A percentile compares a stretch with the other conserved stretches of the same genome.
These are phyloP conservation scores for Monoplex corrugatus DNA, from an alignment of 2,888 invertebrate species.

Conservation along the genomic window DNA sequence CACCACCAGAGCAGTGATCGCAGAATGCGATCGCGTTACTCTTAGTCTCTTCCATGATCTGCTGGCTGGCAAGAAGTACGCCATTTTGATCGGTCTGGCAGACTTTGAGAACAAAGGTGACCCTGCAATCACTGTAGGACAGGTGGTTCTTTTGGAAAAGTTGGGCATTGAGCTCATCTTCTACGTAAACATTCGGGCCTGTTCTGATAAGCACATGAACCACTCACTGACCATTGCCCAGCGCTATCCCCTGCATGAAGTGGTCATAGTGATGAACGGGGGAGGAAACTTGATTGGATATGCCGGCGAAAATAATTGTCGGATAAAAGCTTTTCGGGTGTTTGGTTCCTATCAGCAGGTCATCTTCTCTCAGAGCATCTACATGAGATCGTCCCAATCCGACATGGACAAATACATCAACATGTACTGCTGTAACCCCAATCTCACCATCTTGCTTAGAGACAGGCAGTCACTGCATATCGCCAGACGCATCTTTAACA, in stretches of 20 bases:
- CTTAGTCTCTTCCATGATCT: slow-evolving; percentile 50
- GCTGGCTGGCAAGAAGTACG: slow-evolving; percentile 53
- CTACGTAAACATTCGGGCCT: slow-evolving; percentile 44
- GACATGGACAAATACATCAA: not conserved
- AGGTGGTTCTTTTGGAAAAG: slow-evolving; percentile 48
- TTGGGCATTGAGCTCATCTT: slow-evolving; percentile 48
- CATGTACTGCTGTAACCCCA: slow-evolving; percentile 43
- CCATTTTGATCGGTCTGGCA: slow-evolving; percentile 56
- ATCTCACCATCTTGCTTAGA: slow-evolving; percentile 53
- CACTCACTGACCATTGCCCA: slow-evolving; percentile 9
- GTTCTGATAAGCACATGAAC: not conserved
- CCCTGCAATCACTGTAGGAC: slow-evolving; percentile 57
- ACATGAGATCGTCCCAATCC: not conserved
- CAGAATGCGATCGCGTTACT: slow-evolving; percentile 56
- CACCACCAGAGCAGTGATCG: slow-evolving; percentile 51
- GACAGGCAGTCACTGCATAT: slow-evolving; percentile 53
- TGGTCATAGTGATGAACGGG: slow-evolving; percentile 57
- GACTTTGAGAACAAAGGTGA: slow-evolving; percentile 61
- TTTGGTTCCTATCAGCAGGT: slow-evolving; percentile 43
- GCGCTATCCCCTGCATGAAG: slow-evolving; percentile 35
- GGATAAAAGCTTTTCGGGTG: slow-evolving; percentile 19
- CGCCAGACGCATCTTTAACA: slow-evolving; percentile 49
- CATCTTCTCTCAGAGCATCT: slow-evolving; percentile 52
- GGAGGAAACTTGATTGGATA: slow-evolving; percentile 60
- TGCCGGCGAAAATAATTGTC: slow-evolving; percentile 13